Base-by-base conservation (phyloP, 2,113 vertebrate species). In the Notothenia coriiceps region DNA sequence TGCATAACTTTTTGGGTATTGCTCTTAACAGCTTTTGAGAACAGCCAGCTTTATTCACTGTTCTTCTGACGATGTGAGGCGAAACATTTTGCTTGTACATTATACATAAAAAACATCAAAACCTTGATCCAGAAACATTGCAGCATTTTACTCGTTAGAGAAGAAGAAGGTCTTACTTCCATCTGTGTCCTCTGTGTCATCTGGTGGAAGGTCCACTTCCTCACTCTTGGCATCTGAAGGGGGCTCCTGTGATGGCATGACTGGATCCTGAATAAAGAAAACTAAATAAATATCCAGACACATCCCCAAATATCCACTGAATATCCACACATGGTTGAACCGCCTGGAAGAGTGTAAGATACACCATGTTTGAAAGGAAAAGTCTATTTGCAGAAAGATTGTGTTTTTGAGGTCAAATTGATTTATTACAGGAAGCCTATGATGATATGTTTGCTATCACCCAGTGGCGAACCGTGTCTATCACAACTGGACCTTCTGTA, bases 171-270 rank as follows among this genome's bases (percentile, higher is more conserved):
- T 91, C 97, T 95, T 95, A 99, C 98, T 96, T 92, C 94, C 95
- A 75, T 97, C 96, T 2, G 94, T 93, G 79, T 97, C 96, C 86
- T 98, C 96, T 0, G 94, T 92, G 82, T 97, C 97, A 77, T 98
- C 97, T 1, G 96, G 93, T 79, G 97, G 96, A 75, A 96, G 93
- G 75, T 96, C 97, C 70, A 89, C 95, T 84, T 97, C 96, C 1
- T 96, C 96, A 0, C 91, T 96, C 93, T 96, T 96, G 82, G 96
- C 96, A 46, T 96, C 96, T 93, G 96, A 94, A 82, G 95, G 94
- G 87, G 98, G 97, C 87, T 99, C 98, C 91, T 98, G 97, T 93
- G 97, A 96, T 95, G 98, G 98, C 98, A 99, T 99, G 95, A 95
- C 97, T 95, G 97, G 96, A 99, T 99, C 98, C 98, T 99, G 92